Evolutionary conservation across 1,140 invertebrate genomes (phyloP), one percentile per base, ranked within the genome.

Genomic region (Cephus cinctus): DNA sequence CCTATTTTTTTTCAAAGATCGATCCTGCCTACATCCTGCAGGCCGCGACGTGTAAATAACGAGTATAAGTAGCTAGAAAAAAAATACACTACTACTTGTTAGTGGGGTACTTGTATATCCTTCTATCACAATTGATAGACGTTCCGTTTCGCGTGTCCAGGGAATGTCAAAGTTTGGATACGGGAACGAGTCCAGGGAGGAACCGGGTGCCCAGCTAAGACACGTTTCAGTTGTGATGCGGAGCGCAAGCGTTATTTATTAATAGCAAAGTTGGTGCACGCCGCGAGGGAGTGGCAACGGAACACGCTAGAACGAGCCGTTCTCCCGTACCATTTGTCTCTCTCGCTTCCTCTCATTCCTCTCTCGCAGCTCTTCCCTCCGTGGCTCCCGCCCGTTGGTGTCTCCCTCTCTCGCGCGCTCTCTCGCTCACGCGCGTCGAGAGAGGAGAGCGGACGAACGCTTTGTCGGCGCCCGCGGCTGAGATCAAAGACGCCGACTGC

Each of bases 381-480:
- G 22, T 27, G 45, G 43, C 21, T 31, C 43, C 41, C 46, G 48
- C 32, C 54, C 30, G 12, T 39, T 34, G 34, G 27, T 25, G 43
- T 39, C 49, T 21, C 50, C 39, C 30, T 48, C 36, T 52, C 31
- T 57, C 50, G 50, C 41, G 19, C 45, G 60, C 60, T 48, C 61
- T 51, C 55, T 57, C 58, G 39, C 45, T 40, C 57, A 48, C 54
- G 50, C 41, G 47, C 50, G 56, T 54, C 58, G 30, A 27, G 30
- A 12, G 39, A 36, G 47, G 35, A 47, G 40, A 41, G 44, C 21
- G 65, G 69, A 65, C 65, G 67, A 62, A 58, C 61, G 70, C 71
- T 73, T 73, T 73, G 71, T 73, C 71, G 71, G 71, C 71, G 69
- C 69, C 69, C 69, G 69, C 69, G 71, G 71, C 69, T 15, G 57